Base-by-base conservation (phyloP, 2,797 vertebrate genomes). In the Notolepis coatsorum region DNA sequence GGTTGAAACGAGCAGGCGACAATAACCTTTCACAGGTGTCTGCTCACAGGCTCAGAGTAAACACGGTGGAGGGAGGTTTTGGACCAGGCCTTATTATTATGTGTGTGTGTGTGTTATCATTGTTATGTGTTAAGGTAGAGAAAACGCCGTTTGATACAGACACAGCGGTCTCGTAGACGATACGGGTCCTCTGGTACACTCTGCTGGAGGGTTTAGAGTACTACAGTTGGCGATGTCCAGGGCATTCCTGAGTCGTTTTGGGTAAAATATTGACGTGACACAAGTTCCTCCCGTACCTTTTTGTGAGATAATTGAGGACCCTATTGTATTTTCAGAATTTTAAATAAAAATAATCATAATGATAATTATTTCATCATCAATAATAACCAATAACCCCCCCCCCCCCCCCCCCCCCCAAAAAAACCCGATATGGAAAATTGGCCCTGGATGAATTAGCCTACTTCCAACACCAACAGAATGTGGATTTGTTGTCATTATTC, bases 131-230 rank as follows among this genome's bases (percentile, higher is more conserved):
- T 33, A 59, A 39, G 55, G 48, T 49, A 74, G 72, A 57, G 45
- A 47, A 51, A 59, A 31, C 17, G 1, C 0, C 8, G 48, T 38
- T 20, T 12, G 9, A n/a, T 41, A 55, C 48, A 53, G 61, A 1
- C 13, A n/a, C 23, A 24, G 4, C 2, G 2, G 30, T 0, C 25
- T 4, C n/a, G 3, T 20, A 20, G 1, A 39, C 51, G 65, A 51
- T 18, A 37, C 31, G 87, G 73, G 82, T 80, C 69, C 86, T 90
- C 79, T 89, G 72, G 65, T 82, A 27, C 84, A n/a, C 88, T 90
- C 92, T 91, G 71, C 82, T 86, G 91, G 67, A n/a, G 5, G 0
- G 0, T 46, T 31, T 3, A 2, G 1, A 7, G 52, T 79, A 69
- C 53, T 70, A 57, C 80, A 63, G 10, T 5, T 12, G 7, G 5